A percentile compares a stretch with the other conserved stretches of the same genome.
phyloP scores from a whole-genome alignment of 2,797 vertebrate species.

The Schizopygopsis pylzovi region DNA sequence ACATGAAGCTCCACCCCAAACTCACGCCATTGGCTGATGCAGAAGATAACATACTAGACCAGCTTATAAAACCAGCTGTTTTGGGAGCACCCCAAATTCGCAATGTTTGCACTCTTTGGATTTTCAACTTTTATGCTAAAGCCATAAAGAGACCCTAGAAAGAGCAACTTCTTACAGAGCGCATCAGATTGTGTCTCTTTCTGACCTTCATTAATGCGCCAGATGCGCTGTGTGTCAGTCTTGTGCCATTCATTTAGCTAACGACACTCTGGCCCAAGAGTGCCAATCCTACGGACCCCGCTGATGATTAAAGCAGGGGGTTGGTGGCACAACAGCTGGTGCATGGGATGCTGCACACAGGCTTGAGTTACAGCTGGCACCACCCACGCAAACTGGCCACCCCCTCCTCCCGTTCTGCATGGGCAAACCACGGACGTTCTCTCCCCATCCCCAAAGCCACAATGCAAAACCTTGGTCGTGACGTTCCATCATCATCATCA shows the following conservation, averaged over 20 bases:
- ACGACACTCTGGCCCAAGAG: not conserved
- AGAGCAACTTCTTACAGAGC: not conserved
- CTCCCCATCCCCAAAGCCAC: not conserved
- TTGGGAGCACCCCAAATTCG: not conserved
- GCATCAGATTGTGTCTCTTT: not conserved
- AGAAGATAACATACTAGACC: not conserved
- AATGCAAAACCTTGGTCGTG: constrained; percentile 46
- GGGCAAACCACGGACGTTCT: not conserved
- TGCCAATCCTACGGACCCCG: not conserved
- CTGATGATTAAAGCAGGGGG: constrained; percentile 22
- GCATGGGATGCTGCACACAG: constrained; percentile 40
- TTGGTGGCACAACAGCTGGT: constrained; percentile 54
- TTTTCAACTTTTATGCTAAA: not conserved
- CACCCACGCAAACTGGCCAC: constrained; percentile 7
- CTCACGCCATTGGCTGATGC: not conserved
- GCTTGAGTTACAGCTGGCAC: constrained; percentile 56
- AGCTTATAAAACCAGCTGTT: not conserved
- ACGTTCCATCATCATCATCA: constrained; percentile 11
- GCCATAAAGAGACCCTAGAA: not conserved
- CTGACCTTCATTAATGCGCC: not conserved
- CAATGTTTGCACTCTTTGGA: not conserved
- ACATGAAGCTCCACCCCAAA: not conserved
- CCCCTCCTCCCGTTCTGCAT: not conserved
- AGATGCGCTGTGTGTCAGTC: constrained; percentile 12
- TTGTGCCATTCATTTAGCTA: constrained; percentile 26